A percentile compares a stretch with the other conserved stretches of the same genome.
These are phyloP conservation scores for Leucophenga maculata DNA, from an alignment of 2,888 invertebrate genomes.

Conservation along the genomic window DNA sequence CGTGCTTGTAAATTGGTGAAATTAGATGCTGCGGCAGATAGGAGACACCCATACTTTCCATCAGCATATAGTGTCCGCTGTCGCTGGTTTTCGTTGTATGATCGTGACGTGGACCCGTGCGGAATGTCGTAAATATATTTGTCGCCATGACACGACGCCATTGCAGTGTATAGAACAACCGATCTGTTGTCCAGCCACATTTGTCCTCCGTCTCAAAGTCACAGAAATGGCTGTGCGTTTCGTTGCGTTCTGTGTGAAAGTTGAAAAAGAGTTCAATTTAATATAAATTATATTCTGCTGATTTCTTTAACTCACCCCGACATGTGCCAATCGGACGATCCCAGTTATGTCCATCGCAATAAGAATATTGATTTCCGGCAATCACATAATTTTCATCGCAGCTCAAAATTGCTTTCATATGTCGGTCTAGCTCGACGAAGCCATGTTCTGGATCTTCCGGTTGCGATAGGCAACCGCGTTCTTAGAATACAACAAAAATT, in stretches of 20 bases:
- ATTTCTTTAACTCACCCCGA: conserved; percentile 46
- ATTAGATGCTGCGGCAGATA: conserved; percentile 82
- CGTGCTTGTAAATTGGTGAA: conserved; percentile 79
- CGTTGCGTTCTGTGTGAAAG: conserved; percentile 30
- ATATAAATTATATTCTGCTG: too few relatives aligned
- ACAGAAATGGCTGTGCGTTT: conserved; percentile 48
- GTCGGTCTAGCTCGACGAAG: conserved; percentile 73
- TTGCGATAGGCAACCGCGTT: conserved; percentile 74
- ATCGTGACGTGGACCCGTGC: conserved; percentile 83
- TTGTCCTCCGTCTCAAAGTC: conserved; percentile 74
- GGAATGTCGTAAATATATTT: conserved; percentile 48
- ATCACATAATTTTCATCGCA: conserved; percentile 79
- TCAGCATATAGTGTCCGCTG: conserved; percentile 86
- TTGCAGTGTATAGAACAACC: conserved; percentile 77
- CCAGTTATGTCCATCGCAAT: conserved; percentile 83
- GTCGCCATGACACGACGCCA: conserved; percentile 79
- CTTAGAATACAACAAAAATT: conserved; percentile 69
- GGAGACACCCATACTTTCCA: conserved; percentile 79
- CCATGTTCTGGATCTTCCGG: conserved; percentile 74
- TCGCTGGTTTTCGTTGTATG: conserved; percentile 78
- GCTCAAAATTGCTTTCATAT: conserved; percentile 77
- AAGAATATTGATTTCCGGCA: conserved; percentile 77
- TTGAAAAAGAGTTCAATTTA: background rate
- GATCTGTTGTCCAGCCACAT: conserved; percentile 86
- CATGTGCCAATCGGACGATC: conserved; percentile 80